phyloP scores from a whole-genome alignment of 2,888 invertebrate genomes.

The Phorcus lineatus region DNA sequence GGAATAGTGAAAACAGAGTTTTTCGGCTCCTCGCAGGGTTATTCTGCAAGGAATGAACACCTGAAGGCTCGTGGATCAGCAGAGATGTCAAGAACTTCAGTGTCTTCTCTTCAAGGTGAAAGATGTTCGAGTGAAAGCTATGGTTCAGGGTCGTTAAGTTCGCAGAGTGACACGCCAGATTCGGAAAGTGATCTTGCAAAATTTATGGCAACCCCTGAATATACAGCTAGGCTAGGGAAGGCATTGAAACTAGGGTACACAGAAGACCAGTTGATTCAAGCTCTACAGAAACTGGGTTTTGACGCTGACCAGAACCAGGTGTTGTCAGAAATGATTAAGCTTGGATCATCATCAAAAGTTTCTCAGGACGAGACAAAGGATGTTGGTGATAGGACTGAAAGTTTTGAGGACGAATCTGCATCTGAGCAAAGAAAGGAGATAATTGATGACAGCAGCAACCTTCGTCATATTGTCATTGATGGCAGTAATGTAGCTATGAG shows the following conservation, averaged over 20 bases:
- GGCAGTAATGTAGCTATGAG: constrained; percentile 89
- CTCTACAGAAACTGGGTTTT: constrained; percentile 88
- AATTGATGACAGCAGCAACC: constrained; percentile 48
- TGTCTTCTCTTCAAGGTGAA: constrained; percentile 21
- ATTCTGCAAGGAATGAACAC: no score
- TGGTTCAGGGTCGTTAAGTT: constrained; percentile 28
- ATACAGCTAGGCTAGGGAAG: constrained; percentile 86
- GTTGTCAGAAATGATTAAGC: constrained; percentile 89
- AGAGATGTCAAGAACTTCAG: not conserved
- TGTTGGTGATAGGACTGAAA: constrained; percentile 2
- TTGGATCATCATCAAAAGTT: constrained; percentile 76
- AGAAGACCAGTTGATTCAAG: constrained; percentile 88
- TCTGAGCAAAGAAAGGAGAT: not conserved
- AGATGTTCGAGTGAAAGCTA: not conserved
- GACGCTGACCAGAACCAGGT: constrained; percentile 91
- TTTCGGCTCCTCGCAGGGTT: not conserved
- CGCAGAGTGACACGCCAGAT: constrained; percentile 24
- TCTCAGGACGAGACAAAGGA: not conserved
- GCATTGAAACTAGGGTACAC: constrained; percentile 94
- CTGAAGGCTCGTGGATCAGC: not conserved
- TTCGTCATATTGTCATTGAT: constrained; percentile 85
- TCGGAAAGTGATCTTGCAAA: constrained; percentile 42
- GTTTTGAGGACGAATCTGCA: not conserved
- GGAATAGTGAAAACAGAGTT: not conserved
- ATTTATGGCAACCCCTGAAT: constrained; percentile 46